A percentile compares a stretch with the other conserved stretches of the same genome.
Evolutionary conservation across 2,797 vertebrate genomes (phyloP).

Genomic region (Chelon auratus): DNA sequence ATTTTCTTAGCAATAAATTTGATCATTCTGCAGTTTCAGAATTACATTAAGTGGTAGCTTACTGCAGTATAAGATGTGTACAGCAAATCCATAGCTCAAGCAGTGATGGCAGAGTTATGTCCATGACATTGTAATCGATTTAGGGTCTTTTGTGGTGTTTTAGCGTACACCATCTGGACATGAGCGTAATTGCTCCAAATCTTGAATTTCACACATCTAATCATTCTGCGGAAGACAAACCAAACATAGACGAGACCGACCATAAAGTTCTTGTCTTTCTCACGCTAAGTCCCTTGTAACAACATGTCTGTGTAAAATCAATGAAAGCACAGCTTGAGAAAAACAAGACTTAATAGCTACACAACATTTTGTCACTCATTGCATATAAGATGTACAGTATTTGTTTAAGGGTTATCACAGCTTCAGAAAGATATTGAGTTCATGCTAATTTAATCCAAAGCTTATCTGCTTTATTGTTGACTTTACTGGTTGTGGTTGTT

Average conservation of each 20-base stretch:
- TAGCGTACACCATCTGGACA: constrained; percentile 22
- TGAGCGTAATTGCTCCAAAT: constrained; percentile 21
- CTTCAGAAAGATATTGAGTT: constrained; percentile 90
- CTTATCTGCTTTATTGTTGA: constrained; percentile 55
- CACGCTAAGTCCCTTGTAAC: constrained; percentile 47
- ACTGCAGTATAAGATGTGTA: constrained; percentile 29
- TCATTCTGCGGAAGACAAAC: constrained; percentile 48
- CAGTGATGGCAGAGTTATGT: constrained; percentile 27
- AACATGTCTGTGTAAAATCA: constrained; percentile 80
- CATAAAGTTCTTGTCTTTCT: constrained; percentile 56
- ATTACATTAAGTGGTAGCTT: constrained; percentile 26
- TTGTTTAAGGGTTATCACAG: constrained; percentile 87
- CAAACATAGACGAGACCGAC: constrained; percentile 49
- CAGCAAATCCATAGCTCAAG: constrained; percentile 6
- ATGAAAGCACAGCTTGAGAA: constrained; percentile 81
- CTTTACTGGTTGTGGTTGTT: constrained; percentile 64
- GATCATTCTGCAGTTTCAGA: constrained; percentile 31
- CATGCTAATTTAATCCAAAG: constrained; percentile 77
- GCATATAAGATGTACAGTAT: constrained; percentile 74
- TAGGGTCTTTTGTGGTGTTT: constrained; percentile 13
- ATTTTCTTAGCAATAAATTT: constrained; percentile 58
- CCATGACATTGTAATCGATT: constrained; percentile 23
- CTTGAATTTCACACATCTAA: constrained; percentile 32
- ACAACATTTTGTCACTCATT: constrained; percentile 63
- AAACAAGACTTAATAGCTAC: constrained; percentile 61